Percentiles rank a stretch among this genome's conserved stretches.
These are phyloP conservation scores for Anseranas semipalmata DNA, from an alignment of 2,113 vertebrate genomes.

Conservation along the genomic window DNA sequence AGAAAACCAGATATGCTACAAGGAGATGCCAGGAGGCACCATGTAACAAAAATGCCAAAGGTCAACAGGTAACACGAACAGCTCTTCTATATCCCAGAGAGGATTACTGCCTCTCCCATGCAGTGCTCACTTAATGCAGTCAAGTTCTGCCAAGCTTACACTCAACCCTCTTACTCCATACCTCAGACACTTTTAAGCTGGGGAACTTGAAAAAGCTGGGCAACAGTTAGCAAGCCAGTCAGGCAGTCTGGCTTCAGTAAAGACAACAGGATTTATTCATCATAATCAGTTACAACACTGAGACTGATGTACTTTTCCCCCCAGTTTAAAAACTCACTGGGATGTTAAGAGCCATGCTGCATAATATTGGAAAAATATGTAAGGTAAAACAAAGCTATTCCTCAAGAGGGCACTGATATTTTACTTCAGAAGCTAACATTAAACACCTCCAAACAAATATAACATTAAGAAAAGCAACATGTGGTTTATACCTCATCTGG, in stretches of 20 bases:
- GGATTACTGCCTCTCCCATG: background rate
- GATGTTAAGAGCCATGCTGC: background rate
- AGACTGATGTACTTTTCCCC: background rate
- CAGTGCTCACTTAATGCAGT: fast-evolving
- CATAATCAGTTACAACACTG: background rate
- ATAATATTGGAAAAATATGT: background rate
- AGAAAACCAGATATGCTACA: background rate
- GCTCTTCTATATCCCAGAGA: background rate
- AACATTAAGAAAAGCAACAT: background rate
- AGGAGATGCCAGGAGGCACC: too few species aligned
- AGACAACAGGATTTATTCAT: background rate
- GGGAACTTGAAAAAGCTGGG: background rate
- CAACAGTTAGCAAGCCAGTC: background rate
- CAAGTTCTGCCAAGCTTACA: background rate
- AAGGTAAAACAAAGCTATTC: background rate
- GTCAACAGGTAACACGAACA: background rate
- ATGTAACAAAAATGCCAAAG: background rate
- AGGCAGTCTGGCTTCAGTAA: background rate
- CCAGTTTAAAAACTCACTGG: background rate
- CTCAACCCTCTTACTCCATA: background rate
- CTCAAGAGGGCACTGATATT: background rate
- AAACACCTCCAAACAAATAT: background rate
- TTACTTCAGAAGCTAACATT: background rate
- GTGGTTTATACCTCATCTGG: too few species aligned
- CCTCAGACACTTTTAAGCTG: background rate